Evolutionary conservation across 2,113 vertebrate species (phyloP), one percentile per base, ranked within the genome.

Genomic region (Xenopus tropicalis): DNA sequence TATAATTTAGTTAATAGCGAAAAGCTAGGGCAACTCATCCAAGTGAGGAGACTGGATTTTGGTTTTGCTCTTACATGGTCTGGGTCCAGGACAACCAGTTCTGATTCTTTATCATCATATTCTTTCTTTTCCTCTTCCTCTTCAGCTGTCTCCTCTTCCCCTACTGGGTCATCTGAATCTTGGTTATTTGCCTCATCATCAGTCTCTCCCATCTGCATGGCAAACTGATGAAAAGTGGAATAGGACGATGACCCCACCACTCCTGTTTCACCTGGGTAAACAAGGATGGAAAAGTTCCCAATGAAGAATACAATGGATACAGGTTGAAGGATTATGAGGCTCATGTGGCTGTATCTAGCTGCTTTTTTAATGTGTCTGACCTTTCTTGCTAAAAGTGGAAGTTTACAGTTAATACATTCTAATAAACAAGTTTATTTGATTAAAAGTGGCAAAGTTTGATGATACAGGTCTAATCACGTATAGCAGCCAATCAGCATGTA

Each of bases 71-170:
- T 90, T 78, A 98, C 97, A 1, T 98, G 94, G 63, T 95, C 87
- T 24, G 94, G 90, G 71, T 95, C 91, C 69, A 99, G 80, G 78
- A 97, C 78, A 20, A 95, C 21, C 24, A 95, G 80, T 4, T 92
- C 88, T 16, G 83, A 37, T 11, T 81, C 83, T n/a, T 83, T 82
- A 0, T 22, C 29, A 37, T 37, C 29, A 37, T 37, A 37, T 37
- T 37, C 29, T 48, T 48, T 48, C 16, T 48, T 48, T 0, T 64
- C 46, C 46, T 71, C 56, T 7, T 9, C 29, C 29, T 86, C 86
- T 0, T 80, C 69, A 0, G 78, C 81, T 0, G 81, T 72, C 6
- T 81, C 79, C 0, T 76, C 84, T 17, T 68, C 70, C 0, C 1
- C 19, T 0, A 43, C 51, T 37, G 29, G 29, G 29, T 37, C 29